phyloP scores from a whole-genome alignment of 2,113 vertebrate genomes.

The Ophthalmolycus amberensis region DNA sequence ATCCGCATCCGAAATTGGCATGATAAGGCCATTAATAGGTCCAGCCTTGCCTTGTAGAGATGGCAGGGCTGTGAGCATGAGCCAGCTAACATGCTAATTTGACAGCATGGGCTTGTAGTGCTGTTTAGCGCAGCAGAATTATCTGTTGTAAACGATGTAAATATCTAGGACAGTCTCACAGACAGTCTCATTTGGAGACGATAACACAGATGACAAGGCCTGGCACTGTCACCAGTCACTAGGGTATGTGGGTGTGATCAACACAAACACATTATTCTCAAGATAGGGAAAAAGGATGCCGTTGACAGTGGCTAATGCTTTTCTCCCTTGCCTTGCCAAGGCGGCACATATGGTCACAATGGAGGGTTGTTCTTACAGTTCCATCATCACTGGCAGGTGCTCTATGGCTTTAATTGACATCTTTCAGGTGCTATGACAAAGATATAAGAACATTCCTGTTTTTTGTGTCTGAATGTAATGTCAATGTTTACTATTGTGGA shows the following conservation, averaged over 20 bases:
- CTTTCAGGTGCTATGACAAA: slow-evolving; percentile 11
- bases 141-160: slow-evolving; percentile 75
- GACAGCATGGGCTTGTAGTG: slow-evolving; percentile 71
- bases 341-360: slow-evolving; percentile 72
- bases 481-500: slow-evolving; percentile 20
- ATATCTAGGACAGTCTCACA: slow-evolving; percentile 79
- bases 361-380: slow-evolving; percentile 57
- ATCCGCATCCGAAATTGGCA: slow-evolving; percentile 75
- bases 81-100: slow-evolving; percentile 80
- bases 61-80: slow-evolving; percentile 52
- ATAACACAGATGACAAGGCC: slow-evolving; percentile 80
- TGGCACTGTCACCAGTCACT: slow-evolving; percentile 82
- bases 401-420: slow-evolving; percentile 44
- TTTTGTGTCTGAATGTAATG: slow-evolving; percentile 31
- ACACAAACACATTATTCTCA: slow-evolving; percentile 82
- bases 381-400: slow-evolving; percentile 45
- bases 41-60: slow-evolving; percentile 66
- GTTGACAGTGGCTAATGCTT: slow-evolving; percentile 74
- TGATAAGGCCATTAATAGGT: slow-evolving; percentile 71
- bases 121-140: slow-evolving; percentile 72
- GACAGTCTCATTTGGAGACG: slow-evolving; percentile 79
- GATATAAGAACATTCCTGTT: neutral
- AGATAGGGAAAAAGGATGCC: slow-evolving; percentile 69
- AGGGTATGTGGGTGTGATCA: slow-evolving; percentile 81
- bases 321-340: slow-evolving; percentile 64